Base-by-base conservation (phyloP, 2,113 vertebrate genomes). In the Urocolius indicus region DNA sequence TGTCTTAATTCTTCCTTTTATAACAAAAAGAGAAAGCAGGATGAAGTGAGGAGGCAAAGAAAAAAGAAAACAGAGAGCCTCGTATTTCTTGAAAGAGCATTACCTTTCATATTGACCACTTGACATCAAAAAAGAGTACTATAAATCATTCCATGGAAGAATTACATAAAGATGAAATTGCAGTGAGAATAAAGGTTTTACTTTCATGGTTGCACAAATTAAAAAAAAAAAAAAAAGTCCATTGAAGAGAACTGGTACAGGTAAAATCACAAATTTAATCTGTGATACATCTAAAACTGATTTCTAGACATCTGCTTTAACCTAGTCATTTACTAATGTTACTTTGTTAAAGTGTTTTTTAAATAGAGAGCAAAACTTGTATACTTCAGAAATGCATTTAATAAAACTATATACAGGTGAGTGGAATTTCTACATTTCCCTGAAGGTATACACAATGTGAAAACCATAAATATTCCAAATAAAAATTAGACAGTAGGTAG, bases 1-100 rank as follows among this genome's bases (percentile, higher is more conserved):
- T 88, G 57, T 27, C n/a, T 45, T 88, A 93, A 95, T 90, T 93
- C 72, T 36, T 43, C 38, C 90, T 95, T 89, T 92, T 73, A 69
- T 66, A 87, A 82, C 41, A 84, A 73, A 67, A 93, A 76, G 65
- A 61, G 41, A 84, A 89, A 66, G 24, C 30, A 80, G 45, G 52
- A 55, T 63, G 29, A 91, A 93, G 29, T 36, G 17, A 80, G 38
- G 13, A 73, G 45, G 48, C 36, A 63, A 78, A 91, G 84, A 58
- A 71, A 91, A 85, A 38, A 51, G 43, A 85, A 95, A 92, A 74
- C 45, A 88, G 11, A 16, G 27, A 77, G 11, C 10, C 94, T 84
- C 48, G 20, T 21, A 75, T 45, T 84, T 69, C 57, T 87, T 88
- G 59, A 84, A 88, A 90, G 51, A 74, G 41, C 58, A 77, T 77